phyloP scores from a whole-genome alignment of 2,113 vertebrate species.

The Paratilapia polleni region DNA sequence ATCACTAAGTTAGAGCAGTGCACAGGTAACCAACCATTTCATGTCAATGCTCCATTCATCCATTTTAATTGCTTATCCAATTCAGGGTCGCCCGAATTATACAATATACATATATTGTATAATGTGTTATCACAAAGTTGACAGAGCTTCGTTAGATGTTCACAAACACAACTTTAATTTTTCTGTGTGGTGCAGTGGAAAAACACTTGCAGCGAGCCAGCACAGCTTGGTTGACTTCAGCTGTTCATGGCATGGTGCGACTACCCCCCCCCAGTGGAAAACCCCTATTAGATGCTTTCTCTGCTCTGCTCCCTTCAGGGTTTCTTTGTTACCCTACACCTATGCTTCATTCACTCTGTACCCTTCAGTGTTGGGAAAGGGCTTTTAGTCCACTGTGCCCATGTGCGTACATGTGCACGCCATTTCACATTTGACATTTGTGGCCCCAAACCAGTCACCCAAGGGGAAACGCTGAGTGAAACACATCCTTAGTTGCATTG shows the following conservation, averaged over 20 bases:
- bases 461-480: not conserved
- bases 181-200: not conserved
- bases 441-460: not conserved
- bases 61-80: not conserved
- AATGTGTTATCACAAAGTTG: not conserved
- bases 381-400: slow-evolving; percentile 16
- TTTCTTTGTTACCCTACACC: slow-evolving; percentile 7
- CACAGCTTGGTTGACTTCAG: not conserved
- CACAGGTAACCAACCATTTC: not conserved
- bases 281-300: not conserved
- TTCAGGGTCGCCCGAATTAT: not conserved
- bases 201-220: not conserved
- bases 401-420: not conserved
- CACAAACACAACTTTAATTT: not conserved
- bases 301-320: not conserved
- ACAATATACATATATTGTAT: too few species aligned
- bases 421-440: not conserved
- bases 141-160: not conserved
- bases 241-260: not conserved
- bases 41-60: not conserved
- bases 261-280: not conserved
- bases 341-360: slow-evolving; percentile 29
- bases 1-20: not conserved
- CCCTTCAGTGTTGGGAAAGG: slow-evolving; percentile 16
- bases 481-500: too few species aligned